Base-by-base conservation (phyloP, 2,888 invertebrate genomes). In the Allolobophora icterica region DNA sequence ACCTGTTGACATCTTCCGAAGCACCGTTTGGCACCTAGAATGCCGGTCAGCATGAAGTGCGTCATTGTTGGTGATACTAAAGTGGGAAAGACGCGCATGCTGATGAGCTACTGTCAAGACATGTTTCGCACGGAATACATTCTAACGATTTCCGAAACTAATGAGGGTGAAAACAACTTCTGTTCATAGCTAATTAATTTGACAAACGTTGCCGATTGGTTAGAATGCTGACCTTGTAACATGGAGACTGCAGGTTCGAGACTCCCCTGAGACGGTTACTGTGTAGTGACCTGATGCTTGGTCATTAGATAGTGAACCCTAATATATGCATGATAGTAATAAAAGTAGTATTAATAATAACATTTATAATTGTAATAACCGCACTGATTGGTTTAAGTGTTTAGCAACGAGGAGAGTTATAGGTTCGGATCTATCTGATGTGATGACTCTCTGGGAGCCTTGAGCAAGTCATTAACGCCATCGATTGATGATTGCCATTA, bases 41-140 rank as follows among this genome's bases (percentile, higher is more conserved):
- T 87, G 87, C 87, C 87, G 87, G 87, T 87, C 21, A 87, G 38
- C 87, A 87, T 87, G 35, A 87, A 87, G 35, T 87, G 87, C 34
- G 87, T 87, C 13, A 33, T 87, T 5, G 87, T 87, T 6, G 87
- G 87, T 6, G 87, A 87, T 38, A 35, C 35, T 8, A 35, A 35
- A 5, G 87, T 87, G 8, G 87, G 87, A 17, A 87, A 87, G 35
- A 87, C 87, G 38, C 35, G 87, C n/a, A 34, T 87, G 35, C 87
- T 87, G 87, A 87, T 87, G 87, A 87, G 87, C 38, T 87, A 87
- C 87, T 87, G 35, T 35, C 34, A 87, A 8, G 38, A 87, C 34
- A 87, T 87, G 38, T 87, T 87, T 34, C 87, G 35, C 30, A 21
- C 35, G 11, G 87, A 87, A 87, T 87, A 87, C 15, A 35, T 87